phyloP scores from a whole-genome alignment of 2,113 vertebrate species.

The Axis porcinus region DNA sequence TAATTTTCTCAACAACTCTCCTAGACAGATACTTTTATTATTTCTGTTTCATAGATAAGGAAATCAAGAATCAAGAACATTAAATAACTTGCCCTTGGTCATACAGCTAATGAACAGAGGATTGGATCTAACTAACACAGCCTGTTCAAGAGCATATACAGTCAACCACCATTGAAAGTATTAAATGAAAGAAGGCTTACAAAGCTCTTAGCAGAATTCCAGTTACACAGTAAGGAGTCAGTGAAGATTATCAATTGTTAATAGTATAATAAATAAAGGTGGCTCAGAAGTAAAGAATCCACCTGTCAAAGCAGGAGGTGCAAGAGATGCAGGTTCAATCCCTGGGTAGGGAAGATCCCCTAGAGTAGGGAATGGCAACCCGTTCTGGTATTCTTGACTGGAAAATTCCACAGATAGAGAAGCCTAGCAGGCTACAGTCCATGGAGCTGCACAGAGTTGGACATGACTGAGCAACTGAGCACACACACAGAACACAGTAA shows the following conservation, averaged over 20 bases:
- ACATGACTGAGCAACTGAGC: neutral
- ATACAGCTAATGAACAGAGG: neutral
- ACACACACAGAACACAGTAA: neutral
- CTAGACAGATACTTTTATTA: neutral
- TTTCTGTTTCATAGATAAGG: neutral
- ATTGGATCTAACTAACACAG: neutral
- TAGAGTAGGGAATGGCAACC: neutral
- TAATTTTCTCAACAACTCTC: neutral
- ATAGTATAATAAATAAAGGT: neutral
- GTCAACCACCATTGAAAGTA: neutral
- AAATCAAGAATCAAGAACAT: neutral
- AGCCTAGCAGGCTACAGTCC: neutral
- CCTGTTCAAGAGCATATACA: neutral
- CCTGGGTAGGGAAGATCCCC: neutral
- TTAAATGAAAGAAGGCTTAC: neutral
- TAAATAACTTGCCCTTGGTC: neutral
- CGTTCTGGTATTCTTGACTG: neutral
- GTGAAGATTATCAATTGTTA: neutral
- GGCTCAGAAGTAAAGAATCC: neutral
- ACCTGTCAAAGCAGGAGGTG: neutral
- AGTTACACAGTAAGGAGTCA: neutral
- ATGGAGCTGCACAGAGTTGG: neutral
- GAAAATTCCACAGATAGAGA: neutral
- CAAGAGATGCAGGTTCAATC: neutral
- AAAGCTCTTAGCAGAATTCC: neutral